Conservation (phyloP, 2,888 invertebrate species). For the Agrotis ipsilon region DNA sequence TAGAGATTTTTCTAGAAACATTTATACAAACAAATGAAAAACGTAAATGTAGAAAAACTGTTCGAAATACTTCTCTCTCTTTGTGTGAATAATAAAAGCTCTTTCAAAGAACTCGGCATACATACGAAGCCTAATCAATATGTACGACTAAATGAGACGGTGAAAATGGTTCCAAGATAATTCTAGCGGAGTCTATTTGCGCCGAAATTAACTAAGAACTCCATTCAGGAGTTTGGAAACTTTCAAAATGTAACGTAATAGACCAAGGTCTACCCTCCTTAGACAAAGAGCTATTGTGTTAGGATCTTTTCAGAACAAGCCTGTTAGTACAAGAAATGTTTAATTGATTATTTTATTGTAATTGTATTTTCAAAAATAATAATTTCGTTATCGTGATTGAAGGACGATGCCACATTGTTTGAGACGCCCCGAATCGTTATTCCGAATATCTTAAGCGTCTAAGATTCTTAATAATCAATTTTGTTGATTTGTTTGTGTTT, state of each 20-base stretch:
- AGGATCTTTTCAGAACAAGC: slow-evolving; percentile 67
- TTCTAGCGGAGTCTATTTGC: slow-evolving; percentile 76
- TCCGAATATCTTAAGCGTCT: slow-evolving; percentile 15
- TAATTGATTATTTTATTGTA: slow-evolving; percentile 65
- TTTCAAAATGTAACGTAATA: slow-evolving; percentile 82
- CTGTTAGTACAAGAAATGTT: slow-evolving; percentile 74
- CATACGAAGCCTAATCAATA: slow-evolving; percentile 42
- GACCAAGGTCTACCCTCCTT: slow-evolving; percentile 67
- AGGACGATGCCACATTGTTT: slow-evolving; percentile 20
- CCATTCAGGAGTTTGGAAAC: slow-evolving; percentile 82
- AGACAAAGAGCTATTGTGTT: slow-evolving; percentile 80
- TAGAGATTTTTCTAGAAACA: slow-evolving; percentile 5
- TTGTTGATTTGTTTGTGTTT: slow-evolving; percentile 2
- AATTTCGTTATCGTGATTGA: slow-evolving; percentile 29
- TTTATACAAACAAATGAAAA: background rate
- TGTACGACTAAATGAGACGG: slow-evolving; percentile 49
- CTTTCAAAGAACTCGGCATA: slow-evolving; percentile 3
- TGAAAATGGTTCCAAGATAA: slow-evolving; percentile 60
- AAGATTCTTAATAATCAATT: slow-evolving; percentile 19
- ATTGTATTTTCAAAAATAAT: slow-evolving; percentile 47
- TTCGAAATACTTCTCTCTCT: background rate
- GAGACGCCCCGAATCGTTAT: background rate
- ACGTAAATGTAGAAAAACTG: background rate
- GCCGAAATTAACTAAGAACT: slow-evolving; percentile 82
- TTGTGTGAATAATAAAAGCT: background rate